A percentile compares a stretch with the other conserved stretches of the same genome.
These are phyloP conservation scores for Parazoanthus atlanticus DNA, from an alignment of 92 coral and sea anemone species.

Conservation along the genomic window DNA sequence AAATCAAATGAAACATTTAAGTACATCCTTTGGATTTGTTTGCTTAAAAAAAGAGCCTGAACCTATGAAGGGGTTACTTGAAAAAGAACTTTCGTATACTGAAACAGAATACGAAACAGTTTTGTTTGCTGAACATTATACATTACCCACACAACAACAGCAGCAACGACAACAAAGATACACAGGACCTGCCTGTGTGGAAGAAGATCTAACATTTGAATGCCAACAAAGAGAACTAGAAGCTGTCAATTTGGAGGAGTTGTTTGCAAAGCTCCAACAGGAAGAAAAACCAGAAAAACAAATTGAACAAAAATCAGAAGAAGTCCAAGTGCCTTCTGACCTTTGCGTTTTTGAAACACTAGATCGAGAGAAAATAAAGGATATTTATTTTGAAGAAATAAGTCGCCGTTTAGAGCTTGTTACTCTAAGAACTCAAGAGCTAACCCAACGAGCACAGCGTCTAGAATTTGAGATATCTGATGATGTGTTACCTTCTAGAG, in stretches of 20 bases:
- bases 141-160: background rate
- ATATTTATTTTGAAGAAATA: constrained; percentile 21
- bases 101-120: constrained; percentile 9
- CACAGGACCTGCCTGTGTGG: background rate
- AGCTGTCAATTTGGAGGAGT: background rate
- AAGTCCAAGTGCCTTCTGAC: constrained; percentile 42
- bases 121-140: constrained; percentile 28
- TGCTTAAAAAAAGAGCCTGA: background rate
- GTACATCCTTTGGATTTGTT: background rate
- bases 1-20: constrained; percentile 9
- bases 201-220: constrained; percentile 11
- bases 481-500: background rate
- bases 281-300: background rate
- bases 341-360: constrained; percentile 24
- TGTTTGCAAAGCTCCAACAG: background rate
- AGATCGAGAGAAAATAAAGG: constrained; percentile 25
- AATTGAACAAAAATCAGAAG: constrained; percentile 27
- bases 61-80: background rate
- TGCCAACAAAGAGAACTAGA: background rate
- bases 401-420: constrained; percentile 23
- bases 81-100: background rate
- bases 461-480: constrained; percentile 13
- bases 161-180: background rate
- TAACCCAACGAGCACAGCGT: background rate
- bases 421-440: constrained; percentile 18